Evolutionary conservation across 2,797 vertebrate genomes (phyloP).

Genomic region (Buceros bicornis): DNA sequence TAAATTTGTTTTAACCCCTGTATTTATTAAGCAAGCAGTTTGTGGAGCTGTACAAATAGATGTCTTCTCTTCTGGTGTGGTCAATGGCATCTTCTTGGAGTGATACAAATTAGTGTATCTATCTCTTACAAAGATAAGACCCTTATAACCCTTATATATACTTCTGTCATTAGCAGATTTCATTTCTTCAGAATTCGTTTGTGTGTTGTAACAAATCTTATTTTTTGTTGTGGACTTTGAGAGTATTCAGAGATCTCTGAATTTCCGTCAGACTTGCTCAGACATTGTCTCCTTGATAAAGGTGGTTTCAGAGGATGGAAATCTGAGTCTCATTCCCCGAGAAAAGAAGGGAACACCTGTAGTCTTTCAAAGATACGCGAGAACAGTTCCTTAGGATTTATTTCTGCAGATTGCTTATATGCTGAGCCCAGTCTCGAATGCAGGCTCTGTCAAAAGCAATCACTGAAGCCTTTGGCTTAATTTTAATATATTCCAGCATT

Average conservation of each 20-base stretch:
- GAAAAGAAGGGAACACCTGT: background rate
- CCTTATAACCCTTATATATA: background rate
- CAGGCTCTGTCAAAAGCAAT: conserved; percentile 22
- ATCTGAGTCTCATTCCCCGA: background rate
- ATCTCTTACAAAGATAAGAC: background rate
- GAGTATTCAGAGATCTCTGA: background rate
- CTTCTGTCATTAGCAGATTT: background rate
- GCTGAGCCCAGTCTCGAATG: background rate
- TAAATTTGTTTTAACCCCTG: too few species aligned
- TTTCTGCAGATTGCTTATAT: background rate
- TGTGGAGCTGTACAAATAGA: background rate
- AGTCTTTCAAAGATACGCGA: background rate
- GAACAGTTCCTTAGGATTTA: conserved; percentile 14
- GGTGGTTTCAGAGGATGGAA: background rate
- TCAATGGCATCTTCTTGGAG: background rate
- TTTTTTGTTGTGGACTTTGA: accelerated
- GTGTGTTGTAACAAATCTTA: background rate
- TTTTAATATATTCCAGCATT: conserved; percentile 26
- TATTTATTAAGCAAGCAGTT: background rate
- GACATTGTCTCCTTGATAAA: background rate
- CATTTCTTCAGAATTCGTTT: background rate
- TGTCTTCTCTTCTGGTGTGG: background rate
- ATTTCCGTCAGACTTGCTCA: background rate
- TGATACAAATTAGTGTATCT: background rate
- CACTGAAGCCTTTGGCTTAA: conserved; percentile 23